These are phyloP conservation scores for Euura lappo DNA, from an alignment of 1,140 invertebrate species.

Conservation along the genomic window DNA sequence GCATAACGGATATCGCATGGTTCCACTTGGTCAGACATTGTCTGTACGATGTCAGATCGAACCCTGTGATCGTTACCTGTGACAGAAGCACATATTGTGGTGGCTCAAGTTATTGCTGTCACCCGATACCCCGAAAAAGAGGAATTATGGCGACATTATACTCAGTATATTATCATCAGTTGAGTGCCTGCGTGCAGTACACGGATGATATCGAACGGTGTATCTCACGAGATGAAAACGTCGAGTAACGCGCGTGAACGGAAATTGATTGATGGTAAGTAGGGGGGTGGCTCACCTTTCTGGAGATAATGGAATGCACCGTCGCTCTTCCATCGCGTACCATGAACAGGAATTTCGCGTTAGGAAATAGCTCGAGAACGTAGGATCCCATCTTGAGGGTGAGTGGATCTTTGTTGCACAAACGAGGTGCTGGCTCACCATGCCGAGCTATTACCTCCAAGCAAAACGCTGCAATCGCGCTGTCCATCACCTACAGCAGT, in stretches of 20 bases:
- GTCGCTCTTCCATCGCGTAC: slow-evolving; percentile 96
- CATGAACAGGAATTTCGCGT: slow-evolving; percentile 98
- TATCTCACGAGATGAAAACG: too few species aligned
- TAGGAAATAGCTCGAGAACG: slow-evolving; percentile 78
- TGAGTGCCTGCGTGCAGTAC: too few species aligned
- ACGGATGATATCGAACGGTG: too few species aligned
- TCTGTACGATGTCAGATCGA: slow-evolving; percentile 91
- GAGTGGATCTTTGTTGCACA: slow-evolving; percentile 99
- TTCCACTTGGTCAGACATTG: slow-evolving; percentile 98
- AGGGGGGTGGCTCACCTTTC: slow-evolving; percentile 69
- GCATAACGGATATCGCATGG: slow-evolving; percentile 92
- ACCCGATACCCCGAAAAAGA: neutral
- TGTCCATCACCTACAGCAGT: slow-evolving; percentile 78
- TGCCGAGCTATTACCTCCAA: slow-evolving; percentile 95
- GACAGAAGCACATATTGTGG: slow-evolving; percentile 26
- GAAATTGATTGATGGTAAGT: too few species aligned
- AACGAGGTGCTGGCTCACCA: slow-evolving; percentile 88
- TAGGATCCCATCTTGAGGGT: slow-evolving; percentile 94
- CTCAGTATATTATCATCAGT: too few species aligned
- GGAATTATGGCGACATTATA: neutral
- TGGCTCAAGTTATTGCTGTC: neutral
- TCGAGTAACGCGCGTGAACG: too few species aligned
- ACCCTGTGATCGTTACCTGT: slow-evolving; percentile 96
- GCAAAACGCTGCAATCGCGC: slow-evolving; percentile 95
- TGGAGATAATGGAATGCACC: slow-evolving; percentile 97